Percentiles rank a stretch among this genome's conserved stretches.
Conservation (phyloP, 2,797 vertebrate genomes). For the Pseudomugil gertrudae region DNA sequence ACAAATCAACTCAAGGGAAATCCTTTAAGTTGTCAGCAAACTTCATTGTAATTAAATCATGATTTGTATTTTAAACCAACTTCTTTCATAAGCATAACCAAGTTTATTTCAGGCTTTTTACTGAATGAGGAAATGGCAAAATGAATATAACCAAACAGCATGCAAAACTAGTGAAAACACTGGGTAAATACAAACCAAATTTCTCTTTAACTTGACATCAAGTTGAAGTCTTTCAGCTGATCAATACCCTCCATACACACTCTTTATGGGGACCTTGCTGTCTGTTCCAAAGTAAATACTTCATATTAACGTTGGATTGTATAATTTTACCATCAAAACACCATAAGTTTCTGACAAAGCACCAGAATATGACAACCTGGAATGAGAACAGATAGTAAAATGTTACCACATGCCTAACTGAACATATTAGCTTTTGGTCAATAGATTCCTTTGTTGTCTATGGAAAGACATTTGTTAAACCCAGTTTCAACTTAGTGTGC, state of each 20-base stretch:
- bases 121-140: neutral
- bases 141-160: neutral
- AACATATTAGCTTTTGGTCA: conserved; percentile 7
- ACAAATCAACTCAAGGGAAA: neutral
- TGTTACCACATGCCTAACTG: neutral
- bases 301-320: neutral
- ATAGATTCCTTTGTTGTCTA: neutral
- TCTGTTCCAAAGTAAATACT: neutral
- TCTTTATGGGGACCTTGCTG: neutral
- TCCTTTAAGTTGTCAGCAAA: neutral
- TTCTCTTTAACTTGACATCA: neutral
- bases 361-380: neutral
- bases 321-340: neutral
- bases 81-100: neutral
- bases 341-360: neutral
- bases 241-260: neutral
- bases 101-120: neutral
- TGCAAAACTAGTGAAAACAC: neutral
- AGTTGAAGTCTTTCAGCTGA: neutral
- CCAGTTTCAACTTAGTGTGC: conserved; percentile 2
- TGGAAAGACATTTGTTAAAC: neutral
- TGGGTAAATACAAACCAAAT: neutral
- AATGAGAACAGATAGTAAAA: neutral
- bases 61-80: neutral
- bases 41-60: neutral